Evolutionary conservation across 2,888 invertebrate species (phyloP), one percentile per base, ranked within the genome.

Genomic region (Diplolepis rosae): DNA sequence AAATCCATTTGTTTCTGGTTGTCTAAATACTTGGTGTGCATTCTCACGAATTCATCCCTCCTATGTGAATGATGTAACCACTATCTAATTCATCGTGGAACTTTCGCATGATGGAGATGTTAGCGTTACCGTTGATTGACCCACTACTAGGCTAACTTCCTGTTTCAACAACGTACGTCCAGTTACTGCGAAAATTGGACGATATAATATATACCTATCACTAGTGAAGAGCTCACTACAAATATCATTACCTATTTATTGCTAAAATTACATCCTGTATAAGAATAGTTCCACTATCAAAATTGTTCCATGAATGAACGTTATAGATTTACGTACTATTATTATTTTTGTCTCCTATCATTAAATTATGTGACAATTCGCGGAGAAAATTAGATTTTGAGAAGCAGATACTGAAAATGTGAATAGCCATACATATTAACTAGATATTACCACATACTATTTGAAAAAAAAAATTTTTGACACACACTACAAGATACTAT

Each of bases 1-100:
- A 66, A 67, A 72, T 72, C 76, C 69, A 71, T 78, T 65, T 69
- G 70, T 72, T 70, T 39, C 54, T 52, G 50, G 61, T 51, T 52
- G 68, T 74, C 70, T 75, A 75, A 67, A 66, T 65, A 70, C 35
- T 72, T 72, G 70, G 68, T 65, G 66, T 51, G 72, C 66, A 65
- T 70, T 67, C 69, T 61, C 66, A 66, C 61, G 24, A 24, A 61
- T 39, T 56, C 56, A 56, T n/a, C 56, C 56, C 56, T 39, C 7
- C n/a, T 5, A 18, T 61, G 13, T 35, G 39, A 61, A 61, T 39
- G 61, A 61, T 39, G 39, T 61, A 61, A 61, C 61, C 61, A 7
- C 61, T n/a, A 61, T 39, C 61, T 39, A 39, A 61, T 61, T 61
- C 61, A 61, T 61, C 39, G 27, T 61, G 61, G 39, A 61, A 61